Evolutionary conservation across 2,888 invertebrate genomes (phyloP).

Genomic region (Diadromus collaris): DNA sequence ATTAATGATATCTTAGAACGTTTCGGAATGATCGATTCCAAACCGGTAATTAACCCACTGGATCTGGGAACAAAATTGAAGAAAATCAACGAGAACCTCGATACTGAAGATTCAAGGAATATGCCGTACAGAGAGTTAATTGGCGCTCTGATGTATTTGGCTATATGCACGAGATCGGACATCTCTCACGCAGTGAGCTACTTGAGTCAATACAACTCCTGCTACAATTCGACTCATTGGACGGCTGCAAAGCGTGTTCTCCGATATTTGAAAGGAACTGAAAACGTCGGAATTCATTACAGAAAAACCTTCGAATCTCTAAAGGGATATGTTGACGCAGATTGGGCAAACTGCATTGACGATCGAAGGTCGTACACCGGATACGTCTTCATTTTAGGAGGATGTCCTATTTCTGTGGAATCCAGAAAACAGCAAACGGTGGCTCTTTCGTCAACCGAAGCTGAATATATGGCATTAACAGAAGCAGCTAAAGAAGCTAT

Average conservation of each 20-base stretch:
- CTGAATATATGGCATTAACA: constrained; percentile 31
- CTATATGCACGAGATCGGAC: constrained; percentile 54
- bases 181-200: constrained; percentile 54
- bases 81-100: neutral
- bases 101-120: neutral
- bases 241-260: constrained; percentile 38
- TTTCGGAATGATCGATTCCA: constrained; percentile 67
- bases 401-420: constrained; percentile 34
- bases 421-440: constrained; percentile 40
- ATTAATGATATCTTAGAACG: constrained; percentile 62
- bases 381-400: constrained; percentile 40
- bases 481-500: constrained; percentile 27
- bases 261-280: constrained; percentile 30
- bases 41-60: constrained; percentile 63
- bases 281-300: neutral
- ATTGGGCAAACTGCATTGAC: constrained; percentile 62
- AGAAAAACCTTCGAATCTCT: constrained; percentile 38
- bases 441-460: constrained; percentile 41
- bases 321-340: constrained; percentile 67
- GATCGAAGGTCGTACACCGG: constrained; percentile 60
- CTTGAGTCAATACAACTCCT: constrained; percentile 56
- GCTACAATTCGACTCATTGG: constrained; percentile 33
- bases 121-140: constrained; percentile 48
- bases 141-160: constrained; percentile 57
- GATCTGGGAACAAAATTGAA: neutral